phyloP scores from a whole-genome alignment of 2,797 vertebrate species.

The Steatocranus sp. region DNA sequence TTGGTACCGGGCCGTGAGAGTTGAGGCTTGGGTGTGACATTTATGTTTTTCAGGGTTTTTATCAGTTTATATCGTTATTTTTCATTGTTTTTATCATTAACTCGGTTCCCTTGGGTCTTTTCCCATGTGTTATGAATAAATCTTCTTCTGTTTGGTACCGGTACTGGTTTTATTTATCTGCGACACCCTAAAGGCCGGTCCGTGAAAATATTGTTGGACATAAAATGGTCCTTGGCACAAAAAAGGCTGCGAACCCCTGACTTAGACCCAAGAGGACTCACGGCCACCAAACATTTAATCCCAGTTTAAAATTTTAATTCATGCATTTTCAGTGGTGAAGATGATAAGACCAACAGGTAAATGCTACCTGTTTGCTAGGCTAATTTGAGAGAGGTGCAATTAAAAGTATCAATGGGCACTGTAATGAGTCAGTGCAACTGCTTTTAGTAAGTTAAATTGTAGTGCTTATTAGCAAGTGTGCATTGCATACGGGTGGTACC shows the following conservation, averaged over 20 bases:
- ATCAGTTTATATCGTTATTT: neutral
- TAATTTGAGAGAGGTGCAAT: neutral
- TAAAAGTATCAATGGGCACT: neutral
- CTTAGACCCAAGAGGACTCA: neutral
- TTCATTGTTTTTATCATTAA: neutral
- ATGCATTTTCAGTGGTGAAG: fast-evolving
- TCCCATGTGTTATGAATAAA: neutral
- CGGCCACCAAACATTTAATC: neutral
- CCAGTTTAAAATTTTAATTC: fast-evolving
- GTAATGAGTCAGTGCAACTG: neutral
- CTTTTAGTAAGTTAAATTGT: neutral
- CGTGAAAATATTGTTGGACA: neutral
- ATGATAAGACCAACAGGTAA: neutral
- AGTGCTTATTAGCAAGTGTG: neutral
- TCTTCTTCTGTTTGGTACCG: neutral
- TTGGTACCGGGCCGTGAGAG: neutral
- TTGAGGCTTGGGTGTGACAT: neutral
- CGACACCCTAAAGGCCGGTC: neutral
- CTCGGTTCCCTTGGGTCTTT: fast-evolving
- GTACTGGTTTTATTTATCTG: neutral
- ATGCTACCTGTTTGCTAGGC: too few relatives aligned
- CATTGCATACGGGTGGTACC: neutral
- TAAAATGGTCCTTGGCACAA: neutral
- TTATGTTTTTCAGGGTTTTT: fast-evolving
- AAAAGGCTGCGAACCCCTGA: neutral